Conservation (phyloP, 2,113 vertebrate genomes). For the Myiopsitta monachus region DNA sequence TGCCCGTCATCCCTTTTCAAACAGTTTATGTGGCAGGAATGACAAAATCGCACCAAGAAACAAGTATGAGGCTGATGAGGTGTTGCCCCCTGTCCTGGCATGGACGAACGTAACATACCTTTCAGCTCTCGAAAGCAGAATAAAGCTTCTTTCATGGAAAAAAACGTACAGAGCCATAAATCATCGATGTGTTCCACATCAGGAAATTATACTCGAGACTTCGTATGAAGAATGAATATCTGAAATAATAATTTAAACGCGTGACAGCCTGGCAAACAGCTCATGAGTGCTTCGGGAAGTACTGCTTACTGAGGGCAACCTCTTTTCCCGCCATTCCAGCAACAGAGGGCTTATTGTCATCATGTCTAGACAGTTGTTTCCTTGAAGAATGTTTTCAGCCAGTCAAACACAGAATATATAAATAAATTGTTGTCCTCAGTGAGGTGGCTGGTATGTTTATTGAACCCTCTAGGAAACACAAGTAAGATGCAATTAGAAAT, state of each 20-base stretch:
- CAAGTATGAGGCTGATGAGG: neutral
- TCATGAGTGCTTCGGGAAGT: slow-evolving; percentile 46
- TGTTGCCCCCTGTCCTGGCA: neutral
- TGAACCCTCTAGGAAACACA: neutral
- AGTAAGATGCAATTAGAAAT: neutral
- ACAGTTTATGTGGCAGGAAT: neutral
- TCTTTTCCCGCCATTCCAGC: slow-evolving; percentile 1
- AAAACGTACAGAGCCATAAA: neutral
- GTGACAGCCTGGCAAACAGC: slow-evolving; percentile 34
- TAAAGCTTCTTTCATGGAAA: neutral
- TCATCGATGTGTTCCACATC: neutral
- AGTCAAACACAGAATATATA: slow-evolving; percentile 28
- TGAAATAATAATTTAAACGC: slow-evolving; percentile 57
- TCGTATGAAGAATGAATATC: slow-evolving; percentile 37
- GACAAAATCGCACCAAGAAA: neutral
- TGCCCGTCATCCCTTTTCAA: neutral
- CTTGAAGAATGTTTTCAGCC: slow-evolving; percentile 37
- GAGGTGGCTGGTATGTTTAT: neutral
- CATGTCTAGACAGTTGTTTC: slow-evolving; percentile 20
- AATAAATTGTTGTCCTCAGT: slow-evolving; percentile 8
- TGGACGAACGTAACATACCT: neutral
- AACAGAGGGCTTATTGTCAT: slow-evolving; percentile 67
- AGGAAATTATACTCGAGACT: slow-evolving; percentile 20
- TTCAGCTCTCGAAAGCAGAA: neutral
- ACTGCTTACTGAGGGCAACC: slow-evolving; percentile 13